These are phyloP conservation scores for Drosophila falleni DNA, from an alignment of 2,888 invertebrate species.

Conservation along the genomic window DNA sequence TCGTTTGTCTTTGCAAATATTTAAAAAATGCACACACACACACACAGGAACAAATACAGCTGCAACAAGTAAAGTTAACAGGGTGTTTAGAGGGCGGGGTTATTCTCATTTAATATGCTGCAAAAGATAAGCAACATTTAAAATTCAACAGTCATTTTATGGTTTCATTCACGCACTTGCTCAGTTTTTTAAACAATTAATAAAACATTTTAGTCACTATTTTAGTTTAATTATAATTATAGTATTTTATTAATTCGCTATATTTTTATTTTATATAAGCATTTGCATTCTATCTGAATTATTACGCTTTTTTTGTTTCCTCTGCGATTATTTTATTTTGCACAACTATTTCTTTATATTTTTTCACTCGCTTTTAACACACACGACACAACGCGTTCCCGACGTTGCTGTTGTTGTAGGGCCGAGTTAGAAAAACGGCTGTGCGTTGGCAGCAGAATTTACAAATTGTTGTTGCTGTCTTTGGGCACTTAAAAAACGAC, in stretches of 20 bases:
- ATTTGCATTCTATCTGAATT: constrained; percentile 30
- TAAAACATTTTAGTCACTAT: constrained; percentile 34
- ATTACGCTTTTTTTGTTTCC: constrained; percentile 40
- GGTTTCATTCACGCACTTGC: constrained; percentile 39
- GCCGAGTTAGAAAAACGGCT: constrained; percentile 68
- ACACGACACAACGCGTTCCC: constrained; percentile 48
- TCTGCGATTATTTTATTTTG: constrained; percentile 53
- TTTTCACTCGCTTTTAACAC: constrained; percentile 50
- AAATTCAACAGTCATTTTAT: constrained; percentile 31
- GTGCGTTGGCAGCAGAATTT: constrained; percentile 66
- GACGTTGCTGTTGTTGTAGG: constrained; percentile 53
- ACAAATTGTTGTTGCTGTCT: constrained; percentile 64
- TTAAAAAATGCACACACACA: constrained; percentile 67
- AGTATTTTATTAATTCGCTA: constrained; percentile 28
- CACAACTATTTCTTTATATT: constrained; percentile 45
- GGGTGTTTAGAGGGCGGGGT: background rate
- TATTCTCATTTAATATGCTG: constrained; percentile 3
- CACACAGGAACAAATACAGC: constrained; percentile 47
- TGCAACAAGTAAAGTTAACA: constrained; percentile 40
- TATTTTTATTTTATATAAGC: constrained; percentile 33
- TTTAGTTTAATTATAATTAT: constrained; percentile 30
- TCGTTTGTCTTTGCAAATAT: constrained; percentile 60
- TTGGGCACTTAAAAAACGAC: constrained; percentile 50
- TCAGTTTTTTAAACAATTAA: constrained; percentile 22
- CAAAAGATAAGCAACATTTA: constrained; percentile 9